Base-by-base conservation (phyloP, 2,113 vertebrate species). In the Budorcas taxicolor region DNA sequence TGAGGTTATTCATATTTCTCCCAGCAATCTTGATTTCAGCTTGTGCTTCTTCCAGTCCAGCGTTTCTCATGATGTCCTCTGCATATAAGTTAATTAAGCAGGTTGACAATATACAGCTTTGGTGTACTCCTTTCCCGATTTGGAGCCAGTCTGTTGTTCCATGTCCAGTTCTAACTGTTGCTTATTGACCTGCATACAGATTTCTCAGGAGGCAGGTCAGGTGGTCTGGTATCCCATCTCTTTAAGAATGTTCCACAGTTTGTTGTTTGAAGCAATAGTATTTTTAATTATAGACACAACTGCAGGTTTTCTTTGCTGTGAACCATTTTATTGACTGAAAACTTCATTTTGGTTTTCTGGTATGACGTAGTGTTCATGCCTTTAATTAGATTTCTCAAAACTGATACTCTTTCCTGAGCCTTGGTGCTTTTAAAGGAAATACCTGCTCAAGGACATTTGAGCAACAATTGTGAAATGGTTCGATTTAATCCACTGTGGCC, bases 401-500 rank as follows among this genome's bases (percentile, higher is more conserved):
- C 45, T 21, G 25, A 93, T 5, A 53, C 10, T 86, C 16, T 62
- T 96, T 97, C 96, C 96, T 76, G 88, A 93, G 97, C 90, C 71
- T 96, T 64, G 50, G 14, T 93, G 57, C 40, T 97, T 97, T 95
- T 96, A 92, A 95, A 86, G 29, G 71, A 67, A 83, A 4, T 92
- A 95, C 33, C 85, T 98, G 55, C 92, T 95, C 95, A 43, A 86
- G 94, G 55, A 94, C 47, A n/a, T 17, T 88, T 50, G 58, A 67
- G 71, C 36, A 97, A 93, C 60, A 94, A 74, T 21, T 87, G 84
- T 29, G 84, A 86, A 97, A 91, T 9, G 7, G 14, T 78, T 88
- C 93, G 80, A 12, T 76, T 95, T 96, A 92, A 98, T 98, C 5
- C 4, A 58, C 91, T 95, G 90, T 95, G 98, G 97, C 90, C 88